phyloP scores from a whole-genome alignment of 2,113 vertebrate species.

The Columba janthina region DNA sequence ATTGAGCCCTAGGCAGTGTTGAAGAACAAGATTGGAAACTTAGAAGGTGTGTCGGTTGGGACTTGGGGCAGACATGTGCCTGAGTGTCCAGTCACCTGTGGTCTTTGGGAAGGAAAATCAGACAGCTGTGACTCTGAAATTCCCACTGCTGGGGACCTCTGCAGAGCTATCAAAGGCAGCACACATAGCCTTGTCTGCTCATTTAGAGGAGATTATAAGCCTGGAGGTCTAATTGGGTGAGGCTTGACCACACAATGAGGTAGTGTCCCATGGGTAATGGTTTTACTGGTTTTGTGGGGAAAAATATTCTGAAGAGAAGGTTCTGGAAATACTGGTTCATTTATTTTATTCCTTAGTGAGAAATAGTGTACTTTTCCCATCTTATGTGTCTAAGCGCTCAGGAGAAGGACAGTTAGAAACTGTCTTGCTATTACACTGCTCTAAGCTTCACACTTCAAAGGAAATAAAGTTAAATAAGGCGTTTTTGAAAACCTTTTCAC shows the following conservation, averaged over 20 bases:
- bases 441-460: not conserved
- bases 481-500: not conserved
- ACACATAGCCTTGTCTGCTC: not conserved
- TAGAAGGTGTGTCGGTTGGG: not conserved
- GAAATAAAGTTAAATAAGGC: not conserved
- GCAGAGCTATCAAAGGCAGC: not conserved
- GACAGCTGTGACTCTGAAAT: not conserved
- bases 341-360: not conserved
- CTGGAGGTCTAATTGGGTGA: not conserved
- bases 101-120: not conserved
- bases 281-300: not conserved
- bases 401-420: not conserved
- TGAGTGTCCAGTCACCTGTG: not conserved
- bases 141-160: not conserved
- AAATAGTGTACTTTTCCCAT: not conserved
- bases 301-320: not conserved
- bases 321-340: not conserved
- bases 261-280: not conserved
- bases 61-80: not conserved
- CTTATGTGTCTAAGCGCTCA: not conserved
- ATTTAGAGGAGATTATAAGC: not conserved
- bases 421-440: not conserved
- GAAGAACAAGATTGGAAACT: not conserved
- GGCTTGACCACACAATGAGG: not conserved
- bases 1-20: not conserved